A percentile compares a stretch with the other conserved stretches of the same genome.
Conservation (phyloP, 2,797 vertebrate species). For the Antennarius maculatus region DNA sequence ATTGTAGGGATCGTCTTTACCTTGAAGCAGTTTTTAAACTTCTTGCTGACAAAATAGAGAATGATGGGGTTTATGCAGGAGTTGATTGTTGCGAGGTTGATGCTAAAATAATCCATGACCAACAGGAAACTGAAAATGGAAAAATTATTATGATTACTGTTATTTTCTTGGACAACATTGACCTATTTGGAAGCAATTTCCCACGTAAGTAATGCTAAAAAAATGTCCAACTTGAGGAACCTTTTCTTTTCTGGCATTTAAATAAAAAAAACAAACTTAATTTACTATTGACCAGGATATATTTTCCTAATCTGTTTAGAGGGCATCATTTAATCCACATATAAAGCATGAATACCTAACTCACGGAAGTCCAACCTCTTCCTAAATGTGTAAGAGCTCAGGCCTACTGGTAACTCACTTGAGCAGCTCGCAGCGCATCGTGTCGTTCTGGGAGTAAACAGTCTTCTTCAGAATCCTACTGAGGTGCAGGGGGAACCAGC, state of each 20-base stretch:
- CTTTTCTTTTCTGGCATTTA: too few relatives aligned
- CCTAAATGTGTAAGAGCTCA: neutral
- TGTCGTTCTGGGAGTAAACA: constrained; percentile 80
- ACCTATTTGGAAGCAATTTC: neutral
- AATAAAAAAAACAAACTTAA: too few relatives aligned
- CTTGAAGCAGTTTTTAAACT: constrained; percentile 99
- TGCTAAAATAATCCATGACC: constrained; percentile 90
- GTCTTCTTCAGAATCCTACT: constrained; percentile 92
- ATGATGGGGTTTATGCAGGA: constrained; percentile 99
- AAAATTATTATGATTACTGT: neutral
- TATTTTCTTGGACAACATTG: neutral
- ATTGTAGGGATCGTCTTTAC: constrained; percentile 69
- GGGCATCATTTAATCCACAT: too few relatives aligned
- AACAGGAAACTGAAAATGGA: constrained; percentile 88
- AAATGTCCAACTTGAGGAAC: too few relatives aligned
- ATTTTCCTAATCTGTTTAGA: too few relatives aligned
- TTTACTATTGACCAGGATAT: too few relatives aligned
- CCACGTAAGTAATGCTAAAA: too few relatives aligned
- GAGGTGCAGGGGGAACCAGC: constrained; percentile 97
- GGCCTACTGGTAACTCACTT: constrained; percentile 70
- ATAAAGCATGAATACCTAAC: too few relatives aligned
- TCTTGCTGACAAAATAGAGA: constrained; percentile 99
- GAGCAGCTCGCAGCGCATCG: constrained; percentile 88
- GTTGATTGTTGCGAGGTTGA: constrained; percentile 94
- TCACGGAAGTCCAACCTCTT: too few relatives aligned